A percentile compares a stretch with the other conserved stretches of the same genome.
phyloP scores from a whole-genome alignment of 1,140 invertebrate species.

The Brachionus manjavacas region DNA sequence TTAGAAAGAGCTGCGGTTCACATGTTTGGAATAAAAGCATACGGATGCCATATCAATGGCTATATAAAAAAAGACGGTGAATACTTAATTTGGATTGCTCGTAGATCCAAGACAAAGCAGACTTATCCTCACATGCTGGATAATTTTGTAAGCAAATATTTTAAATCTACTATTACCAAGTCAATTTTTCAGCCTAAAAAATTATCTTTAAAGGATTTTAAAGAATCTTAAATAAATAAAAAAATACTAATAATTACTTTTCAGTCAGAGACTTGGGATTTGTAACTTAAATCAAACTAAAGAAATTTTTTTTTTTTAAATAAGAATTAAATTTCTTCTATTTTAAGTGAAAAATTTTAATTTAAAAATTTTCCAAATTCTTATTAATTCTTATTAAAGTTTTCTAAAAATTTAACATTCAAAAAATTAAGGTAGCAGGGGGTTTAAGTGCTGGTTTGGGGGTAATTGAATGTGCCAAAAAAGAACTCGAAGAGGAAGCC shows the following conservation, averaged over 20 bases:
- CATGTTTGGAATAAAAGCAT: conserved; percentile 84
- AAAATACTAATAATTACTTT: too few species aligned
- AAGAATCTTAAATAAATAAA: too few species aligned
- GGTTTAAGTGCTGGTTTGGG: conserved; percentile 79
- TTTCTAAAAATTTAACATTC: background rate
- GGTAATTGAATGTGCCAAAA: conserved; percentile 78
- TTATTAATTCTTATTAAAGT: too few species aligned
- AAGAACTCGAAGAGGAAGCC: conserved; percentile 88
- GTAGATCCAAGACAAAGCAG: conserved; percentile 79
- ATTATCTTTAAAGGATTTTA: background rate
- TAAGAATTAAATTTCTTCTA: too few species aligned
- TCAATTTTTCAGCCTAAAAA: background rate
- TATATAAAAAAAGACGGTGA: conserved; percentile 63
- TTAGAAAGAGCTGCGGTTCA: conserved; percentile 53
- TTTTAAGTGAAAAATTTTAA: too few species aligned
- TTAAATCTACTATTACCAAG: too few species aligned
- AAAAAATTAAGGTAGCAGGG: conserved; percentile 67
- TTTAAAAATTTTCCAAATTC: too few species aligned
- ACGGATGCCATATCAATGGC: conserved; percentile 88
- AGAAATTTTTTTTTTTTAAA: too few species aligned
- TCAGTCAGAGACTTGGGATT: too few species aligned
- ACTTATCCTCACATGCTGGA: conserved; percentile 92
- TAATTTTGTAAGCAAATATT: conserved; percentile 68
- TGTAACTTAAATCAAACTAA: too few species aligned
- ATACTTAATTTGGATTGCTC: conserved; percentile 76